Base-by-base conservation (phyloP, 2,113 vertebrate species). In the Mixornis gularis region DNA sequence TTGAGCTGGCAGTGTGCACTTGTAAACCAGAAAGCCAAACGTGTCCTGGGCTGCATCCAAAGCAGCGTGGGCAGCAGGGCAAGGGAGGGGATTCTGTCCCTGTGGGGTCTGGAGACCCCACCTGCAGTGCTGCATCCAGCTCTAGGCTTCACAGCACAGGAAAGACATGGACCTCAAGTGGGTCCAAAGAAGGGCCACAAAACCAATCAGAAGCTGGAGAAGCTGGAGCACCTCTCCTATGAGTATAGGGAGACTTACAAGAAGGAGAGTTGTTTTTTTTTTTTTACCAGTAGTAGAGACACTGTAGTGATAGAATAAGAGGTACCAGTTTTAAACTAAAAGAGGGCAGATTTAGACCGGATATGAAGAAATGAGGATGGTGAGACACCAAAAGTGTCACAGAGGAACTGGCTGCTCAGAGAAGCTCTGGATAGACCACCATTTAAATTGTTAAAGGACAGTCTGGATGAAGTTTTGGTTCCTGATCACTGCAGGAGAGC, bases 61-160 rank as follows among this genome's bases (percentile, higher is more conserved):
- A 51, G 26, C 27, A 56, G 18, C 0, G 0, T 15, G 21, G 36
- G 26, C 36, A 79, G 49, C 17, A 41, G 10, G 25, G 14, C 11
- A 1, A 36, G 22, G 43, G 26, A 71, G 21, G 26, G 10, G 26
- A 79, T 58, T 64, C 66, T 58, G 22, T 15, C 59, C 58, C 15
- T 65, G 17, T 51, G 26, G 26, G 26, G 58, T 24, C n/a, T n/a
- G n/a, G 66, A 72, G 43, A 79, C 6, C 21, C 17, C 41, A 70
- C 3, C 20, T 56, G 41, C 8, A 70, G 5, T 5, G 15, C 59
- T 49, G 34, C 38, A 43, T 36, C 43, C 32, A 64, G 21, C 21
- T 43, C 51, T 58, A 26, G 59, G 17, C 21, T 8, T 9, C 65
- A 10, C 76, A 79, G 36, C n/a, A 72, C 17, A 32, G 38, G 18